Evolutionary conservation across 2,888 invertebrate species (phyloP).

Genomic region (Lymantria monacha): DNA sequence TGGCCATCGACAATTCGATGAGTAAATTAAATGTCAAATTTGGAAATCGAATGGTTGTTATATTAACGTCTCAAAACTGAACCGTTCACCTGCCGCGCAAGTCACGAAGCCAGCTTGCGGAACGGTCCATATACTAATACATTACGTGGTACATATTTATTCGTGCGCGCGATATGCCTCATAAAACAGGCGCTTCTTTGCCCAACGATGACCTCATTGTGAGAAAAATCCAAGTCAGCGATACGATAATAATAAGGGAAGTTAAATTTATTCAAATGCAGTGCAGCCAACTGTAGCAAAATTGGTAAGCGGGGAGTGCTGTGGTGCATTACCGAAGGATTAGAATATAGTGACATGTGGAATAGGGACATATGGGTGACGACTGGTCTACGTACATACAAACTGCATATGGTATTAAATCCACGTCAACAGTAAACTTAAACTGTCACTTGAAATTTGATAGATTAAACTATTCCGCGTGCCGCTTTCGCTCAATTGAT

Average conservation of each 20-base stretch:
- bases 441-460: conserved; percentile 67
- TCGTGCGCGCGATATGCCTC: conserved; percentile 57
- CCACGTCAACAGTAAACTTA: conserved; percentile 49
- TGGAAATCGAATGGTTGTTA: conserved; percentile 44
- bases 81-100: conserved; percentile 56
- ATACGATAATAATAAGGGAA: conserved; percentile 38
- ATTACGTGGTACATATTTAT: conserved; percentile 49
- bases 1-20: conserved; percentile 43
- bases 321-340: conserved; percentile 40
- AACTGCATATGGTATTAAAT: conserved; percentile 59
- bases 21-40: conserved; percentile 51
- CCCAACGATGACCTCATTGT: conserved; percentile 65
- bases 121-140: conserved; percentile 50
- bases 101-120: conserved; percentile 56
- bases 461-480: conserved; percentile 58
- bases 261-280: conserved; percentile 43
- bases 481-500: conserved; percentile 76
- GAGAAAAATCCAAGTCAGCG: conserved; percentile 49
- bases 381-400: conserved; percentile 43
- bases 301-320: conserved; percentile 39
- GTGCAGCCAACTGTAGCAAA: conserved; percentile 45
- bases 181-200: conserved; percentile 54
- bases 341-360: conserved; percentile 48
- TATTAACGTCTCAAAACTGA: conserved; percentile 21
- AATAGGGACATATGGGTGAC: conserved; percentile 50